A percentile compares a stretch with the other conserved stretches of the same genome.
Conservation (phyloP, 2,888 invertebrate species). For the Frankliniella intonsa region DNA sequence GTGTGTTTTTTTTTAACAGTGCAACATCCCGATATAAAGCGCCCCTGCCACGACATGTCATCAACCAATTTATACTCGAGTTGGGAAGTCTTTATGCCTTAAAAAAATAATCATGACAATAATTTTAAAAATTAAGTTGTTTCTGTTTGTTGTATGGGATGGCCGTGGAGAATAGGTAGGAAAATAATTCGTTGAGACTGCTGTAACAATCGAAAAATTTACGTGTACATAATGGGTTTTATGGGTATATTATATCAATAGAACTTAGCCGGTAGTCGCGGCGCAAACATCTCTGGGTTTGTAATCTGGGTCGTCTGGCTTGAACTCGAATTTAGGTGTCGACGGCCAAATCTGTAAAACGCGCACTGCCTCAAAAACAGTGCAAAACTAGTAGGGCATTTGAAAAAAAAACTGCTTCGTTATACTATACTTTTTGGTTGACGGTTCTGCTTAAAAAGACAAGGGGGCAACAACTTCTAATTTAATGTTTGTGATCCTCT, state of each 20-base stretch:
- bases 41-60: not conserved
- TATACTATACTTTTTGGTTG: not conserved
- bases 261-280: not conserved
- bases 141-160: not conserved
- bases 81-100: not conserved
- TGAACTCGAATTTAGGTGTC: not conserved
- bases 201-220: slow-evolving; percentile 2
- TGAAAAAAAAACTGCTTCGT: not conserved
- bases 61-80: not conserved
- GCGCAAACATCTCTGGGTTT: not conserved
- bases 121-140: not conserved
- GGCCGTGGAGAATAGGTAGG: slow-evolving; percentile 6
- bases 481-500: not conserved
- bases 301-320: not conserved
- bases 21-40: not conserved
- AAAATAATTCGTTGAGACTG: slow-evolving; percentile 16
- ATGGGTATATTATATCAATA: not conserved
- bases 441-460: not conserved
- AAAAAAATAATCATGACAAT: not conserved
- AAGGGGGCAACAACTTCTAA: not conserved
- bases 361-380: not conserved
- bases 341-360: not conserved
- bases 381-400: no score
- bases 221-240: slow-evolving; percentile 7
- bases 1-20: no score